Evolutionary conservation across 2,888 invertebrate species (phyloP).

Genomic region (Argyresthia albistria): DNA sequence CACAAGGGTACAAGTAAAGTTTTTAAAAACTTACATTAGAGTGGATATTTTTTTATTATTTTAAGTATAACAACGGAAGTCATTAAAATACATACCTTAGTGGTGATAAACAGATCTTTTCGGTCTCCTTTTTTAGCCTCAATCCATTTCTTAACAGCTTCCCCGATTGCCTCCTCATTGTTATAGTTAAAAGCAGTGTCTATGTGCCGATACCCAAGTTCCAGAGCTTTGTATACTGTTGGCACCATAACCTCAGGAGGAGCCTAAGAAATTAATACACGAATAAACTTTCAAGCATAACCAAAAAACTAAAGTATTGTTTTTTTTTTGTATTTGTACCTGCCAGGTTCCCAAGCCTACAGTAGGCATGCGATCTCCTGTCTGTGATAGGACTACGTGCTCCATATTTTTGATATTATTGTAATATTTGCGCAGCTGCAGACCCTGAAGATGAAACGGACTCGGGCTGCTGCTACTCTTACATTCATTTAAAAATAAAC

Average conservation of each 20-base stretch:
- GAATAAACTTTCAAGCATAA: background rate
- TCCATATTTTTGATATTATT: conserved; percentile 49
- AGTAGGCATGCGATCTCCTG: conserved; percentile 75
- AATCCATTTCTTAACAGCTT: conserved; percentile 77
- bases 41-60: background rate
- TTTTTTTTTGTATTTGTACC: conserved; percentile 33
- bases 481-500: conserved; percentile 22
- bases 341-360: conserved; percentile 83
- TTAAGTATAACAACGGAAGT: background rate
- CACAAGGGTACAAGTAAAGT: too few relatives aligned
- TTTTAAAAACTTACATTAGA: too few relatives aligned
- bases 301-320: conserved; percentile 1
- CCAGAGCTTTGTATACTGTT: conserved; percentile 76
- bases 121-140: conserved; percentile 74
- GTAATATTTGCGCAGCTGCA: conserved; percentile 21
- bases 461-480: conserved; percentile 20
- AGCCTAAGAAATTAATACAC: conserved; percentile 49
- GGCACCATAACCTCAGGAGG: conserved; percentile 75
- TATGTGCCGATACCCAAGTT: conserved; percentile 81
- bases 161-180: conserved; percentile 83
- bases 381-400: conserved; percentile 51
- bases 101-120: conserved; percentile 83
- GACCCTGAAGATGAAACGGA: conserved; percentile 21
- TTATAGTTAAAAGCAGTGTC: conserved; percentile 87
- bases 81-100: conserved; percentile 75